A percentile compares a stretch with the other conserved stretches of the same genome.
phyloP scores from a whole-genome alignment of 2,113 vertebrate species.

The Natator depressus region DNA sequence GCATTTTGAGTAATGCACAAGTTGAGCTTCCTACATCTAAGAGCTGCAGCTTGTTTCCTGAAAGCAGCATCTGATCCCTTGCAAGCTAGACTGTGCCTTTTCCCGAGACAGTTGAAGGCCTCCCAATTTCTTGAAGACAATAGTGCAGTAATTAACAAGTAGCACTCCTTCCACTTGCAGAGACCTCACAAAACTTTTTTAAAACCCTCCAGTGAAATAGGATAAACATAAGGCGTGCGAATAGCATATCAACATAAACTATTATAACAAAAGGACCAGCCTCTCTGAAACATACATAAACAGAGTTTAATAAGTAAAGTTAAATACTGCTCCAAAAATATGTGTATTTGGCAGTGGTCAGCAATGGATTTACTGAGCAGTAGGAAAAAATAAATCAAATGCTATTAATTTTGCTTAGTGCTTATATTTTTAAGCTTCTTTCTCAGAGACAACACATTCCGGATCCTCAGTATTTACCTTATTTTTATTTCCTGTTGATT shows the following conservation, averaged over 20 bases:
- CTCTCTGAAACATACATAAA: neutral
- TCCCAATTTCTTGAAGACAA: neutral
- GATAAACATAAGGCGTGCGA: neutral
- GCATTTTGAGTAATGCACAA: constrained; percentile 8
- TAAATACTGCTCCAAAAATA: neutral
- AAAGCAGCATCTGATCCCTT: constrained; percentile 5
- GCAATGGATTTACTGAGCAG: neutral
- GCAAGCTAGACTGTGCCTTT: neutral
- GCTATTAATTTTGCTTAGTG: neutral
- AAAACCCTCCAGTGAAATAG: neutral
- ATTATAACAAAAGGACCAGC: neutral
- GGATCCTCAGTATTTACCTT: neutral
- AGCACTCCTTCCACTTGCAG: neutral
- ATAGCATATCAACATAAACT: neutral
- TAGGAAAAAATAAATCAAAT: neutral
- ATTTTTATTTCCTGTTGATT: neutral
- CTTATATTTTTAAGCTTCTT: neutral
- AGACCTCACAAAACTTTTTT: neutral
- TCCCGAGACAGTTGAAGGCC: neutral
- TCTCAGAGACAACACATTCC: neutral
- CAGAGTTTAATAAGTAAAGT: neutral
- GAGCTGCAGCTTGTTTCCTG: neutral
- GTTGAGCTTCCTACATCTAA: neutral
- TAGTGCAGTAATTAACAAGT: rapidly evolving
- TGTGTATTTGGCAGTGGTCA: neutral